These are phyloP conservation scores for Crotalus tigris DNA, from an alignment of 2,113 vertebrate species.

Conservation along the genomic window DNA sequence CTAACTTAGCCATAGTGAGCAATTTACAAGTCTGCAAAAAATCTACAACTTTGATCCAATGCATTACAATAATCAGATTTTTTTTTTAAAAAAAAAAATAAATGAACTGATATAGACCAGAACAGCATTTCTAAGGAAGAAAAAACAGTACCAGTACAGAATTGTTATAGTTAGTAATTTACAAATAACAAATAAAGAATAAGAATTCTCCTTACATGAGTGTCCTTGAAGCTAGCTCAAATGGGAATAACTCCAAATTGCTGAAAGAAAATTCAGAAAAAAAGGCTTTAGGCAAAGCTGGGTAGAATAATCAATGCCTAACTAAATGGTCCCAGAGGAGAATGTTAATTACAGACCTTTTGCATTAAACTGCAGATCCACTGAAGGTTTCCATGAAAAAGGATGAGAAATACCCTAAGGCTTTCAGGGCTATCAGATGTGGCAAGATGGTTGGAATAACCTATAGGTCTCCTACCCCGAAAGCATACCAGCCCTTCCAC, in stretches of 20 bases:
- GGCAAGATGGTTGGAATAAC: not conserved
- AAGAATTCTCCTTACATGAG: not conserved
- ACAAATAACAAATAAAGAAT: not conserved
- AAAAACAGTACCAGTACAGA: not conserved
- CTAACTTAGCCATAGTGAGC: not conserved
- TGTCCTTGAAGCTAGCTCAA: not conserved
- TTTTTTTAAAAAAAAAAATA: not conserved
- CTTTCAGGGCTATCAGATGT: not conserved
- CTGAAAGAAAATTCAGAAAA: not conserved
- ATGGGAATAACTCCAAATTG: not conserved
- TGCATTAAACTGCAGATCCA: not conserved
- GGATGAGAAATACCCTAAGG: not conserved
- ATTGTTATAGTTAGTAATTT: not conserved
- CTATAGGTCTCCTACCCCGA: not conserved
- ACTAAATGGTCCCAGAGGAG: not conserved
- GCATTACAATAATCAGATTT: not conserved
- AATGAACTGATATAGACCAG: not conserved
- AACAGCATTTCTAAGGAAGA: not conserved
- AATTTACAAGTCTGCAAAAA: not conserved
- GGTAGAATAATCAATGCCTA: not conserved
- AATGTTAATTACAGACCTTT: not conserved
- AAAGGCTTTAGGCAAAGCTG: not conserved
- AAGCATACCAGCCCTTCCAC: not conserved
- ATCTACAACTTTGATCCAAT: not conserved
- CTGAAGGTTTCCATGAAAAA: not conserved